Conservation (phyloP, 2,797 vertebrate genomes). For the Notoglanidium macrostoma region DNA sequence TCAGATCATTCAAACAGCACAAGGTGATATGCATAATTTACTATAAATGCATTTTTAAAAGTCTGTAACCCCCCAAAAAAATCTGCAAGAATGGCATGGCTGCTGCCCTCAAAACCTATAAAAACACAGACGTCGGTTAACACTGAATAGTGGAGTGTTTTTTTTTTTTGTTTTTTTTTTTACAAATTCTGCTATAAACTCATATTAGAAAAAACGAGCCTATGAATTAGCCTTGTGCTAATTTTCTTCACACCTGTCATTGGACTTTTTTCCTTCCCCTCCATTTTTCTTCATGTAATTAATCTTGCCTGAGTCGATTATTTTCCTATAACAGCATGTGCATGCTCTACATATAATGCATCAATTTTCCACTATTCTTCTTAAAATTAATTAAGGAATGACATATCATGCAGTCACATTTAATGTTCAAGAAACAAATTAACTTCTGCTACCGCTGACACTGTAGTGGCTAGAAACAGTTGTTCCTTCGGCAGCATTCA, state of each 20-base stretch:
- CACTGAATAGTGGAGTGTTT: conserved; percentile 65
- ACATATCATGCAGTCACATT: background rate
- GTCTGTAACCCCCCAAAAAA: conserved; percentile 56
- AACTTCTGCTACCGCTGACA: background rate
- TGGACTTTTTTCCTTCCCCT: conserved; percentile 52
- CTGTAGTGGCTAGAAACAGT: too few species aligned
- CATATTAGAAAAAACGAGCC: conserved; percentile 18
- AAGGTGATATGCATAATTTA: conserved; percentile 78
- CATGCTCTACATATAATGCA: background rate
- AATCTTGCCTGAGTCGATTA: background rate
- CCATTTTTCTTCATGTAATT: background rate
- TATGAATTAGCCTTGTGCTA: background rate
- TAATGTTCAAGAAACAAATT: background rate
- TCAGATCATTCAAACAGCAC: conserved; percentile 71
- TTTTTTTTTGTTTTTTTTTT: conserved; percentile 46
- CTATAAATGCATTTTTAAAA: conserved; percentile 70
- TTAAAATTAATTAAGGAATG: background rate
- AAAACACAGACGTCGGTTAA: conserved; percentile 68
- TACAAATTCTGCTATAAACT: conserved; percentile 61
- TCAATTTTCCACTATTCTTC: background rate
- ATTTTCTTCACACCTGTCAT: conserved; percentile 51
- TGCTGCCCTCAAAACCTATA: conserved; percentile 66
- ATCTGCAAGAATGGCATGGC: conserved; percentile 68
- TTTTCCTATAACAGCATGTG: background rate
- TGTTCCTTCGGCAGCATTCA: background rate